Percentiles rank a stretch among this genome's conserved stretches.
These are phyloP conservation scores for Hypothenemus hampei DNA, from an alignment of 1,140 invertebrate genomes.

Conservation along the genomic window DNA sequence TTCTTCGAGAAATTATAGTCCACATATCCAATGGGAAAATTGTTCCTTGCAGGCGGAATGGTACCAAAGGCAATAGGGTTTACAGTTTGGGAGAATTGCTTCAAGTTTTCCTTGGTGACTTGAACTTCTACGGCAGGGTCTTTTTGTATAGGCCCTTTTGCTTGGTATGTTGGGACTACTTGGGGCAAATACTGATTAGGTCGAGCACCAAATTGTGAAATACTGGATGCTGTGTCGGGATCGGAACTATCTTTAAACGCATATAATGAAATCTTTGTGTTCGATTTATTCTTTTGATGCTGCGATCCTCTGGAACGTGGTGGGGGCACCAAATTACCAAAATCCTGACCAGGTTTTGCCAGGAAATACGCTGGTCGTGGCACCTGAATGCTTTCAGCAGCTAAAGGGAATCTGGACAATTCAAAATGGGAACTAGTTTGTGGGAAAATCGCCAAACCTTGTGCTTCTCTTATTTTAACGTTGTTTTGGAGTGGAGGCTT, in stretches of 20 bases:
- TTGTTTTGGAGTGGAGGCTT: conserved; percentile 17
- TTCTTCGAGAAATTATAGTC: conserved; percentile 28
- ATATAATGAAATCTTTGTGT: conserved; percentile 21
- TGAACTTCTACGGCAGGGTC: conserved; percentile 35
- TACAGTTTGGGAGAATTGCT: conserved; percentile 35
- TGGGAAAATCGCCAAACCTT: conserved; percentile 28
- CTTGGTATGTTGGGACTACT: conserved; percentile 6
- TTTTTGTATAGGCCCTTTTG: conserved; percentile 8
- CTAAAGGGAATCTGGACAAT: conserved; percentile 31
- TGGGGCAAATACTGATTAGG: conserved; percentile 19
- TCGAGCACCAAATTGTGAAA: conserved; percentile 12
- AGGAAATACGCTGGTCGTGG: conserved; percentile 24
- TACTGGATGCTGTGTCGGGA: conserved; percentile 12
- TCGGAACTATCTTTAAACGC: conserved; percentile 19
- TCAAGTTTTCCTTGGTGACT: conserved; percentile 43
- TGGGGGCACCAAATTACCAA: conserved; percentile 37
- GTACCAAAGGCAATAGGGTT: conserved; percentile 12
- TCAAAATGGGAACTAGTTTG: conserved; percentile 34
- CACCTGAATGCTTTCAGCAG: conserved; percentile 11
- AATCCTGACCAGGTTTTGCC: conserved; percentile 31
- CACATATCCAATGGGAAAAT: conserved; percentile 26
- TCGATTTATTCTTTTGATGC: conserved; percentile 27
- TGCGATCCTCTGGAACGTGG: conserved; percentile 25
- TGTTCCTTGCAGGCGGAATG: conserved; percentile 15
- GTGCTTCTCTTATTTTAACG: conserved; percentile 29